Conservation (phyloP, 2,888 invertebrate species). For the Drosophila nr. medialis region DNA sequence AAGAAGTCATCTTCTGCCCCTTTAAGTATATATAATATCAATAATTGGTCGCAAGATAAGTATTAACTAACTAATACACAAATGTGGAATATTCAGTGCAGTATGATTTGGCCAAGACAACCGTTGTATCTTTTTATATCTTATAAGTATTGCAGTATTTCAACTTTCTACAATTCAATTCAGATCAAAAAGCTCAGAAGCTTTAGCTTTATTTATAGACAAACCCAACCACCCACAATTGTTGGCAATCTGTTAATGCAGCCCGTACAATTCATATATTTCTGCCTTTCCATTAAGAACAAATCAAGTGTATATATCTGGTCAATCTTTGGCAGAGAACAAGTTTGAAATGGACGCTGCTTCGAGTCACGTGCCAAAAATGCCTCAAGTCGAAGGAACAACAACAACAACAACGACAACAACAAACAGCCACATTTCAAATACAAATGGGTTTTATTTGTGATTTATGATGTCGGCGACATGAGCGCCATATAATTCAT, state of each 20-base stretch:
- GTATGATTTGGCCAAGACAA: not conserved
- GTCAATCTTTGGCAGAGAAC: conserved; percentile 2
- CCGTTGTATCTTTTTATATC: not conserved
- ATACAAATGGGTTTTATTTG: conserved; percentile 60
- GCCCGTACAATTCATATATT: not conserved
- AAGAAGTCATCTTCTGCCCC: not conserved
- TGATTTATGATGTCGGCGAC: conserved; percentile 68
- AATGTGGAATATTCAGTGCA: not conserved
- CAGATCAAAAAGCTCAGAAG: not conserved
- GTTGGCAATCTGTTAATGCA: conserved; percentile 11
- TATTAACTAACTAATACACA: not conserved
- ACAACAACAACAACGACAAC: not conserved
- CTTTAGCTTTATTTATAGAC: conserved; percentile 1
- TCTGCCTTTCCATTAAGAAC: conserved; percentile 23
- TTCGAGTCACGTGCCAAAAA: conserved; percentile 58
- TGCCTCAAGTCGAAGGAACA: conserved; percentile 15
- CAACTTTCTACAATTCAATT: not conserved
- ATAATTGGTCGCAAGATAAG: not conserved
- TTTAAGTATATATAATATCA: not conserved
- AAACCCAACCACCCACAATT: not conserved
- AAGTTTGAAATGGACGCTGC: conserved; percentile 15
- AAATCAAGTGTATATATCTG: conserved; percentile 7
- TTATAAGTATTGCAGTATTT: not conserved
- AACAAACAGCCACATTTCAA: conserved; percentile 16
- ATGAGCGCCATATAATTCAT: conserved; percentile 70